Percentiles rank a stretch among this genome's conserved stretches.
Evolutionary conservation across 2,888 invertebrate species (phyloP).

Genomic region (Coelinius sp.): DNA sequence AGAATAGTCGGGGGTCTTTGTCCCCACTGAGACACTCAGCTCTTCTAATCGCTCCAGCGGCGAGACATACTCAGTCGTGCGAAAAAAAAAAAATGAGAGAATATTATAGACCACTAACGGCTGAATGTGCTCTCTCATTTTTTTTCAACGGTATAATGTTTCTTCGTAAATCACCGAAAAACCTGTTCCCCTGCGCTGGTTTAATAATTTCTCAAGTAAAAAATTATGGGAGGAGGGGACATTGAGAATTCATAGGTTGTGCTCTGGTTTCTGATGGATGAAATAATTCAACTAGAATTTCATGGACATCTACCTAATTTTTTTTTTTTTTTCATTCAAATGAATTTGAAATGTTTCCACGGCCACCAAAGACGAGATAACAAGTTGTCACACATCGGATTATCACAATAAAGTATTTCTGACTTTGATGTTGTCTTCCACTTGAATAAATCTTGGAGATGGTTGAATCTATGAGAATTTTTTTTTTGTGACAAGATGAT

Average conservation of each 20-base stretch:
- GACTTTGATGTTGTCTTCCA: slow-evolving; percentile 3
- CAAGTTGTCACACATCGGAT: not conserved
- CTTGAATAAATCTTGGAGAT: not conserved
- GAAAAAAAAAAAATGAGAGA: not conserved
- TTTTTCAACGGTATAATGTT: slow-evolving; percentile 3
- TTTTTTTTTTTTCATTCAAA: not conserved
- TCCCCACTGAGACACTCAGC: not conserved
- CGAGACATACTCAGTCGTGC: not conserved
- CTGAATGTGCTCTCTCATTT: not conserved
- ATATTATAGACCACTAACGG: not conserved
- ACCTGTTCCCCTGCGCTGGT: not conserved
- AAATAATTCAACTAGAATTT: not conserved
- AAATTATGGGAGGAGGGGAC: not conserved
- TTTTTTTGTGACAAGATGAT: not conserved
- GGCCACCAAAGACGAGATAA: not conserved
- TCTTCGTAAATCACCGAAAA: slow-evolving; percentile 15
- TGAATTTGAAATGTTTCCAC: not conserved
- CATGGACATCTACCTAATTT: not conserved
- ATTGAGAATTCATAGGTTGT: not conserved
- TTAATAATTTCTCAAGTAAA: slow-evolving; percentile 11
- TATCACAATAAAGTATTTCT: slow-evolving; percentile 3
- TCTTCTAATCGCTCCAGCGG: slow-evolving; percentile 4
- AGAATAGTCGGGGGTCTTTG: not conserved
- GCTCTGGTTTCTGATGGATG: slow-evolving; percentile 15
- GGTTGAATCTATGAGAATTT: not conserved